Evolutionary conservation across 2,888 invertebrate genomes (phyloP).

Genomic region (Andrena bicolor): DNA sequence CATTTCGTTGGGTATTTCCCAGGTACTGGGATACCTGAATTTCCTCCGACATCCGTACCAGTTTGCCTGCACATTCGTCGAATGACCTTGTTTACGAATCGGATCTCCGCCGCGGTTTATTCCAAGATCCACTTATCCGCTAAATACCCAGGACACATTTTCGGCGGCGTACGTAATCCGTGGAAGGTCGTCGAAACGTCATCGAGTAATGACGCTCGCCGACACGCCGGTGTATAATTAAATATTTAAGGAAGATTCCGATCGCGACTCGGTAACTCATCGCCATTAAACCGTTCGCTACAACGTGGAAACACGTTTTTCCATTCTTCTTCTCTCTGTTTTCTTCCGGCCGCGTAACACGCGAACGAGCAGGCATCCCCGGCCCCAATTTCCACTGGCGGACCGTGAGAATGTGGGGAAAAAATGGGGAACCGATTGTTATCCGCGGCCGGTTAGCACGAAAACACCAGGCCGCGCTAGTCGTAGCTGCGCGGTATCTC

Average conservation of each 20-base stretch:
- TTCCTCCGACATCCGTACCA: neutral
- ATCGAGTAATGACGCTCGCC: constrained; percentile 11
- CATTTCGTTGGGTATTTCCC: neutral
- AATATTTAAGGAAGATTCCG: constrained; percentile 42
- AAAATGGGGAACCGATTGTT: constrained; percentile 28
- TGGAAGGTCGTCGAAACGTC: constrained; percentile 37
- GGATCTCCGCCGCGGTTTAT: constrained; percentile 30
- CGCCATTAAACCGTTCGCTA: neutral
- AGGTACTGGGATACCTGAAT: neutral
- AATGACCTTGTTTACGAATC: constrained; percentile 51
- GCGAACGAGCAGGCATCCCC: constrained; percentile 5
- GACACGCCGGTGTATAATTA: constrained; percentile 18
- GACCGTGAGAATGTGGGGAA: neutral
- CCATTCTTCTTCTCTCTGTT: neutral
- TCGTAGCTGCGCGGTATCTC: constrained; percentile 40
- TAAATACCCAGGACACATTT: constrained; percentile 36
- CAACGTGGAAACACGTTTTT: constrained; percentile 5
- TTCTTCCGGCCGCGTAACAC: constrained; percentile 4
- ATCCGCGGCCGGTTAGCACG: constrained; percentile 44
- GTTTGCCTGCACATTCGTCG: constrained; percentile 17
- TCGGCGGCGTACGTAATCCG: constrained; percentile 30
- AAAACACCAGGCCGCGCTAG: constrained; percentile 31
- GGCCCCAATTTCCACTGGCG: constrained; percentile 6
- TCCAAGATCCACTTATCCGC: constrained; percentile 37
- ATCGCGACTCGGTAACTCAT: neutral